A percentile compares a stretch with the other conserved stretches of the same genome.
phyloP scores from a whole-genome alignment of 2,113 vertebrate genomes.

The Esox niger region DNA sequence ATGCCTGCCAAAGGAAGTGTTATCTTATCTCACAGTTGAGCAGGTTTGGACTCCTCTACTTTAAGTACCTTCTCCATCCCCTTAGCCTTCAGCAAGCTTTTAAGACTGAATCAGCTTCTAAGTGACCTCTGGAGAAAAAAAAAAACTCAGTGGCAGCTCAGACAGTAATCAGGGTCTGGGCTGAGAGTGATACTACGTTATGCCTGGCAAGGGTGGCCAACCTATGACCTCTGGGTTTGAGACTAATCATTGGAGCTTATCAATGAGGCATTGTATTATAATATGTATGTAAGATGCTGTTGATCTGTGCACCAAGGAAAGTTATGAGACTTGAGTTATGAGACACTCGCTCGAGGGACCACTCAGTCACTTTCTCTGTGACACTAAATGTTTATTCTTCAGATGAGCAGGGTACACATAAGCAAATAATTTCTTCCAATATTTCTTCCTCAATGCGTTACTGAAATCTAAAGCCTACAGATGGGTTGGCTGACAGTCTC shows the following conservation, averaged over 20 bases:
- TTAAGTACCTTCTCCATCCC: not conserved
- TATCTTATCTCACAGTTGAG: conserved; percentile 23
- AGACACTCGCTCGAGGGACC: not conserved
- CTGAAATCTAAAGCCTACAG: conserved; percentile 13
- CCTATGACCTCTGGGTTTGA: conserved; percentile 1
- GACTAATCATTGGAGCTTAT: conserved; percentile 12
- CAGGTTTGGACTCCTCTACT: conserved; percentile 11
- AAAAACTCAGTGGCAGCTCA: conserved; percentile 14
- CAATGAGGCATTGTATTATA: not conserved
- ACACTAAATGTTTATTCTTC: not conserved
- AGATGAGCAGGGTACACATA: not conserved
- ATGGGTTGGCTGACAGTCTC: too few species aligned
- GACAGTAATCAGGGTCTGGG: conserved; percentile 5
- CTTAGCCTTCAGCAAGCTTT: not conserved
- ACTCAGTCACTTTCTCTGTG: not conserved
- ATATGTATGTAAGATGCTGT: conserved; percentile 2
- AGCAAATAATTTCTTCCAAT: not conserved
- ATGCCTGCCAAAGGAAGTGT: not conserved
- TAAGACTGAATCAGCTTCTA: conserved; percentile 9
- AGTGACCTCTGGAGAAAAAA: conserved; percentile 9
- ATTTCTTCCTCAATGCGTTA: not conserved
- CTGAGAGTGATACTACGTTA: conserved; percentile 10
- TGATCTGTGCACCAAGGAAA: not conserved
- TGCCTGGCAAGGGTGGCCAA: conserved; percentile 9
- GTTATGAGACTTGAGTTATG: not conserved